Percentiles rank a stretch among this genome's conserved stretches.
Evolutionary conservation across 2,113 vertebrate species (phyloP).

Genomic region (Aptenodytes forsteri): DNA sequence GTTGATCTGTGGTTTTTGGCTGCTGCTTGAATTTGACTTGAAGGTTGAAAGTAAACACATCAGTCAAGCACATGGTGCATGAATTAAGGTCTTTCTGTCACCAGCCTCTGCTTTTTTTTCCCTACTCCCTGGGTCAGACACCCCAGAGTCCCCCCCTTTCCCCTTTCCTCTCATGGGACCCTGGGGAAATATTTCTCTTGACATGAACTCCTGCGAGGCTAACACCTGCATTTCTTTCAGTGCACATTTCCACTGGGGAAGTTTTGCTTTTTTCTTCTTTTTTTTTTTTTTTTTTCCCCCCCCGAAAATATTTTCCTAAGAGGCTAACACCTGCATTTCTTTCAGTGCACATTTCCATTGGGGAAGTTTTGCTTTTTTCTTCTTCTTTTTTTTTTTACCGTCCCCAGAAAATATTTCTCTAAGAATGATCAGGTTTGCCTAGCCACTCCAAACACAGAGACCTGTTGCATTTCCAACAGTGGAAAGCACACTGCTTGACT

Average conservation of each 20-base stretch:
- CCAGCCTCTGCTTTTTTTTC: slow-evolving; percentile 17
- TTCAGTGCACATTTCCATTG: slow-evolving; percentile 20
- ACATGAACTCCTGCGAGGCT: slow-evolving; percentile 47
- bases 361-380: slow-evolving; percentile 3
- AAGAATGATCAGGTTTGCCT: slow-evolving; percentile 29
- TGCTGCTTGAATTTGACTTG: slow-evolving; percentile 61
- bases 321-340: slow-evolving; percentile 68
- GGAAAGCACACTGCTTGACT: background rate
- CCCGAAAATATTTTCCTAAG: too few relatives aligned
- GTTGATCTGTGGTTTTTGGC: slow-evolving; percentile 50
- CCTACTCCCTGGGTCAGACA: slow-evolving; percentile 49
- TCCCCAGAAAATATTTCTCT: slow-evolving; percentile 55
- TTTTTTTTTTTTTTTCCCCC: background rate
- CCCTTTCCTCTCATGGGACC: slow-evolving; percentile 70
- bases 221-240: slow-evolving; percentile 68
- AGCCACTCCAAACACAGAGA: background rate
- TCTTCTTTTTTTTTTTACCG: background rate
- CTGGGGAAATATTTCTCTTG: slow-evolving; percentile 73
- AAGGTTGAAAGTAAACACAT: slow-evolving; percentile 74
- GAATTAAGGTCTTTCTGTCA: slow-evolving; percentile 75
- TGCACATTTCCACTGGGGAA: slow-evolving; percentile 1
- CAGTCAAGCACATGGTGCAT: slow-evolving; percentile 63
- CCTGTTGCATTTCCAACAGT: slow-evolving; percentile 7
- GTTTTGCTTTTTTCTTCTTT: background rate
- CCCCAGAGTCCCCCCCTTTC: slow-evolving; percentile 16